Evolutionary conservation across 2,113 vertebrate species (phyloP), one percentile per base, ranked within the genome.

Genomic region (Phocoena sinus): DNA sequence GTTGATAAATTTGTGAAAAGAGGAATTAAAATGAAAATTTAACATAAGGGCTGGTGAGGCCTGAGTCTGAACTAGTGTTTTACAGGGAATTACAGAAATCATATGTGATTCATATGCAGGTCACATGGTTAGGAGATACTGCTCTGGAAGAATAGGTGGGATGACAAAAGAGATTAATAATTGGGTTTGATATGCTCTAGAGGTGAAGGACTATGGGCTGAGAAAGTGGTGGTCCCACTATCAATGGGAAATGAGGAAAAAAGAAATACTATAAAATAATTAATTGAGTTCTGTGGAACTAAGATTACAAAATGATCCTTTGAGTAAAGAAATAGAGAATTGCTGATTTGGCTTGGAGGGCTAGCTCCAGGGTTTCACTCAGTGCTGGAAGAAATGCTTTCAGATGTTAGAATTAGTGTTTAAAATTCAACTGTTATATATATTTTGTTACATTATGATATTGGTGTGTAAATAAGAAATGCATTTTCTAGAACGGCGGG

Each of bases 221-320:
- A 84, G 81, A 95, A 92, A 73, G 50, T 96, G 90, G 89, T 96
- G 73, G 89, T 89, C 80, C 65, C 79, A 89, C 68, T 97, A 80
- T 94, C 91, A 93, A 15, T 95, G 68, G 91, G 67, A 96, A 93
- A 93, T 96, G 85, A 89, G 53, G 67, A 68, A 26, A 90, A 81
- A 62, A 97, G 82, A 97, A 97, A 94, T 91, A 58, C 63, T 96
- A 36, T 93, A 89, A 98, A 96, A 91, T 95, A 97, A 93, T 94
- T 97, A 95, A 95, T 83, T 71, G 13, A 65, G 38, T 84, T 97
- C 93, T 97, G 89, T 84, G 50, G 79, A 95, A 90, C 65, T 89
- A 87, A 97, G 89, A 96, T 98, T 95, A 84, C 84, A 92, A 70
- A 97, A 88, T 95, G 92, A 98, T 95, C 97, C 74, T 95, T 77